Evolutionary conservation across 2,888 invertebrate species (phyloP).

Genomic region (Agrotis puta): DNA sequence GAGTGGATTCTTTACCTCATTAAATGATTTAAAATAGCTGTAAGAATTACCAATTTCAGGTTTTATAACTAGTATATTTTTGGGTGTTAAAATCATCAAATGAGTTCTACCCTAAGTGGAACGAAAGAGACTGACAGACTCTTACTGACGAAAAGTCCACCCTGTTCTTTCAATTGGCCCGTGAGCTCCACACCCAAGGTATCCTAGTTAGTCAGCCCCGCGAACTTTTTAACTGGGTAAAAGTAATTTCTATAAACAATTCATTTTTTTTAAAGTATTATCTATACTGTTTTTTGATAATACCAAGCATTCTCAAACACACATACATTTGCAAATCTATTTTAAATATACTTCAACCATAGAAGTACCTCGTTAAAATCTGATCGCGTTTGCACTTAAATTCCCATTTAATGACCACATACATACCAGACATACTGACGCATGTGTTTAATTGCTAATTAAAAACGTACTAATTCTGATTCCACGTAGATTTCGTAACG

Average conservation of each 20-base stretch:
- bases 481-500: constrained; percentile 53
- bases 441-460: constrained; percentile 49
- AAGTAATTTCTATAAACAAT: no score
- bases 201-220: no score
- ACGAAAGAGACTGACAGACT: no score
- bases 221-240: no score
- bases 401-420: constrained; percentile 16
- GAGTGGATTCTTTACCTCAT: not conserved
- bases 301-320: constrained; percentile 3
- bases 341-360: constrained; percentile 1
- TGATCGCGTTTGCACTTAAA: constrained; percentile 21
- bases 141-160: no score
- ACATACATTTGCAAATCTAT: constrained; percentile 18
- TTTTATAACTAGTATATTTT: not conserved
- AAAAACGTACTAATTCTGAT: constrained; percentile 45
- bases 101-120: no score
- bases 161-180: no score
- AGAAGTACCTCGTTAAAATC: constrained; percentile 11
- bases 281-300: constrained; percentile 1
- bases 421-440: constrained; percentile 28
- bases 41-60: not conserved
- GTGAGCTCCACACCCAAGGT: no score
- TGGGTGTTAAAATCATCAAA: no score
- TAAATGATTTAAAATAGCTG: not conserved
- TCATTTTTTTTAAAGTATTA: no score